phyloP scores from a whole-genome alignment of 2,797 vertebrate genomes.

The Muscicapa striata region DNA sequence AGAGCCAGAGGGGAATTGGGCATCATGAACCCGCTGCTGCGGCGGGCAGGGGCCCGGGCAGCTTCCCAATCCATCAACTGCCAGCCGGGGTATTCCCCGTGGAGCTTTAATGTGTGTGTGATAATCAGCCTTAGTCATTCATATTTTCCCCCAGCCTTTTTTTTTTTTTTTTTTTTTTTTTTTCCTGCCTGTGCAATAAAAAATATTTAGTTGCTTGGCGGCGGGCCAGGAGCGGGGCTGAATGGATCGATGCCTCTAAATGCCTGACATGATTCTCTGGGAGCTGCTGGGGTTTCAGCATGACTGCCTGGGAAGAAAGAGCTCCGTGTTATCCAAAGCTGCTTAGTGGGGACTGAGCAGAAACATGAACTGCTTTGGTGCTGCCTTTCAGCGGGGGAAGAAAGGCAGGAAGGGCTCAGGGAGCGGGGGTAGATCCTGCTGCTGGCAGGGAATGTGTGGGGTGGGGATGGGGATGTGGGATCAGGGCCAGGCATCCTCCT shows the following conservation, averaged over 20 bases:
- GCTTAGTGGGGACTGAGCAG: constrained; percentile 55
- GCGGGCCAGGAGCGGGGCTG: constrained; percentile 68
- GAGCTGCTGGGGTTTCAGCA: constrained; percentile 81
- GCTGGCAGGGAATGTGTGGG: neutral
- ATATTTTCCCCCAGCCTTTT: constrained; percentile 67
- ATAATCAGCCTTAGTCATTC: constrained; percentile 73
- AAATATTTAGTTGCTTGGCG: constrained; percentile 77
- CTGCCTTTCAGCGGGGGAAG: constrained; percentile 19
- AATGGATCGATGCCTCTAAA: constrained; percentile 78
- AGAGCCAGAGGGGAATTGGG: neutral
- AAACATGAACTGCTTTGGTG: constrained; percentile 54
- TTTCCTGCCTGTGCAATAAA: constrained; percentile 71
- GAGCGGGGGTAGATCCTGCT: neutral
- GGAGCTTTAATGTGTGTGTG: constrained; percentile 60
- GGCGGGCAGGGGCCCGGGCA: neutral
- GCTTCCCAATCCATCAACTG: neutral
- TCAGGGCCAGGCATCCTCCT: neutral
- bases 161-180: too few relatives aligned
- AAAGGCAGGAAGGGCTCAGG: neutral
- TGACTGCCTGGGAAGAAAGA: constrained; percentile 87
- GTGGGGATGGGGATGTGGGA: neutral
- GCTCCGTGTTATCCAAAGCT: constrained; percentile 77
- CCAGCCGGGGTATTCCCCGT: constrained; percentile 39
- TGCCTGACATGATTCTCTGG: constrained; percentile 74
- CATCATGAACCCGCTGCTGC: neutral